Conservation (phyloP, 2,888 invertebrate species). For the Diplazon laetatorius region DNA sequence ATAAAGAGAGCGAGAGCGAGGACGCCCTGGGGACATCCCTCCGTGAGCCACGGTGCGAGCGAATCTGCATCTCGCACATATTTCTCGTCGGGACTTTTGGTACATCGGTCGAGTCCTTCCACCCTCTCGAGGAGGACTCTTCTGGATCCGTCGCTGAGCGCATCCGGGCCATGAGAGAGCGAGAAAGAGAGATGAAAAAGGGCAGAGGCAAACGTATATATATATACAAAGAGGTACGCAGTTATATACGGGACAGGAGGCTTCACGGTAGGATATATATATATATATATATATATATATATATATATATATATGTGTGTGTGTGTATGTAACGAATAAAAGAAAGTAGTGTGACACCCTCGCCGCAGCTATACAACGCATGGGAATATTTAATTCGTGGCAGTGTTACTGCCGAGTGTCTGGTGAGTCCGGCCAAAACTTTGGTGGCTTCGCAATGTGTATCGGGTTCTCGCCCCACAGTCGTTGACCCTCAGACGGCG, state of each 20-base stretch:
- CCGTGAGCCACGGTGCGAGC: slow-evolving; percentile 1
- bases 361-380: slow-evolving; percentile 8
- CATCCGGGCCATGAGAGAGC: slow-evolving; percentile 5
- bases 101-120: slow-evolving; percentile 2
- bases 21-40: slow-evolving; percentile 9
- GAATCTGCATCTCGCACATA: slow-evolving; percentile 16
- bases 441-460: background rate
- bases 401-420: slow-evolving; percentile 68
- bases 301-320: too few species aligned
- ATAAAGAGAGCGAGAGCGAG: background rate
- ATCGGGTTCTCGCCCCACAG: slow-evolving; percentile 18
- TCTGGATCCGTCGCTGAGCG: slow-evolving; percentile 1
- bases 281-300: too few species aligned
- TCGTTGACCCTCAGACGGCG: slow-evolving; percentile 12
- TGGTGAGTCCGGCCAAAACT: background rate
- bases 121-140: slow-evolving; percentile 32
- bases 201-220: too few species aligned
- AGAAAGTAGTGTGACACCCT: slow-evolving; percentile 61
- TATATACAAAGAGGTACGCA: background rate
- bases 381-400: slow-evolving; percentile 75
- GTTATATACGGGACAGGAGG: background rate
- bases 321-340: background rate
- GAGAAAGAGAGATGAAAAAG: background rate
- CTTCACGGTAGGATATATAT: background rate
- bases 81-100: slow-evolving; percentile 18